A percentile compares a stretch with the other conserved stretches of the same genome.
These are phyloP conservation scores for Campylorhamphus procurvoides DNA, from an alignment of 2,113 vertebrate species.

Conservation along the genomic window DNA sequence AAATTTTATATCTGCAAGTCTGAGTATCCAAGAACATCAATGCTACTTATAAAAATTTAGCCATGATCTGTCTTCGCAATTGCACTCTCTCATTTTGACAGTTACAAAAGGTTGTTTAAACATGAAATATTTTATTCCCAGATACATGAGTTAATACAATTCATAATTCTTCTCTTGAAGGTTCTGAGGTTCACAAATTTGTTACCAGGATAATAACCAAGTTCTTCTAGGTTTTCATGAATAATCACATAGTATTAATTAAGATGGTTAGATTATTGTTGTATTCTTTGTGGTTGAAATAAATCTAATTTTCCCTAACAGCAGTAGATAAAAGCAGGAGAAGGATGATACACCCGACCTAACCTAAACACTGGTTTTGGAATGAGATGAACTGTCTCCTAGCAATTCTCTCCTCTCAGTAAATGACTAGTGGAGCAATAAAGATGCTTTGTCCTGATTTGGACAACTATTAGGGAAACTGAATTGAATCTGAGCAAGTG, in stretches of 20 bases:
- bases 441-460: neutral
- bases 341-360: neutral
- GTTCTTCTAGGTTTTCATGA: neutral
- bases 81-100: neutral
- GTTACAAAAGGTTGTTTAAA: neutral
- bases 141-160: fast-evolving
- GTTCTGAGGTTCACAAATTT: neutral
- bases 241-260: neutral
- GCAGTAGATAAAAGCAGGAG: neutral
- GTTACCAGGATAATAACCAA: neutral
- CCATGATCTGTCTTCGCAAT: neutral
- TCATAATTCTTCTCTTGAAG: neutral
- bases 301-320: neutral
- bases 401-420: neutral
- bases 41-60: neutral
- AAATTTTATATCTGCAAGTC: neutral
- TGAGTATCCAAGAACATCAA: neutral
- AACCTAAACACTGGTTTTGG: neutral
- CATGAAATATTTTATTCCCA: neutral
- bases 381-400: neutral
- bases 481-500: neutral
- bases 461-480: neutral
- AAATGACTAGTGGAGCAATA: neutral
- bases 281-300: neutral
- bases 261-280: neutral